Conservation (phyloP, 30 jellyfish, hydroid and myxozoan genomes). For the Calvadosia cruxmelitensis region DNA sequence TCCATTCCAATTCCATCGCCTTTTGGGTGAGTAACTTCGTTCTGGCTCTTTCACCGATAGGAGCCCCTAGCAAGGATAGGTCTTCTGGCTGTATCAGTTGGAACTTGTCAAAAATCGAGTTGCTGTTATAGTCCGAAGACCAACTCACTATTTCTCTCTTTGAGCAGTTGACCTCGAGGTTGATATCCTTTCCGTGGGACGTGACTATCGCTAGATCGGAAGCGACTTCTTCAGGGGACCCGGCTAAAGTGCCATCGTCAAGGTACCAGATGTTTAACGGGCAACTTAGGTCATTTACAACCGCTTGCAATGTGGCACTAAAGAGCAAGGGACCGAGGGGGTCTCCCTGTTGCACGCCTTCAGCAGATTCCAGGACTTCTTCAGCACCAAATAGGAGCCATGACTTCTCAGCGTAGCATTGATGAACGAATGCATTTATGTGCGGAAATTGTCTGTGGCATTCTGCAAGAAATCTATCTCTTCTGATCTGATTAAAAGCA, state of each 20-base stretch:
- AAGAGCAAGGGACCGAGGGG: neutral
- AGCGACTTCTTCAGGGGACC: too few relatives aligned
- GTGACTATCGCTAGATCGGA: too few relatives aligned
- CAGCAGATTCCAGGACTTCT: neutral
- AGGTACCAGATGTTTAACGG: neutral
- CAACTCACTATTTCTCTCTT: neutral
- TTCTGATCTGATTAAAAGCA: neutral
- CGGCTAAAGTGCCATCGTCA: neutral
- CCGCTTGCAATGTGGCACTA: neutral
- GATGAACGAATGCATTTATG: neutral
- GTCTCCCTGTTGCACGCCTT: neutral
- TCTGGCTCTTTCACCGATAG: too few relatives aligned
- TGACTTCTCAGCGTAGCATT: neutral
- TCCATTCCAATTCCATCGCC: too few relatives aligned
- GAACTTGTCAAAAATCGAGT: neutral
- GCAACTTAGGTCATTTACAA: neutral
- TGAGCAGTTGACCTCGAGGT: neutral
- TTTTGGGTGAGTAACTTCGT: too few relatives aligned
- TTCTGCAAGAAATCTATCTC: neutral
- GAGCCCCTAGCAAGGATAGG: neutral
- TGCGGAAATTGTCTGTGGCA: neutral
- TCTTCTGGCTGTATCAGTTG: neutral
- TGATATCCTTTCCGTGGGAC: neutral
- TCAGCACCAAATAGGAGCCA: neutral
- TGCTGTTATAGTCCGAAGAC: neutral